Conservation (phyloP, 2,113 vertebrate genomes). For the Sapayoa aenigma region DNA sequence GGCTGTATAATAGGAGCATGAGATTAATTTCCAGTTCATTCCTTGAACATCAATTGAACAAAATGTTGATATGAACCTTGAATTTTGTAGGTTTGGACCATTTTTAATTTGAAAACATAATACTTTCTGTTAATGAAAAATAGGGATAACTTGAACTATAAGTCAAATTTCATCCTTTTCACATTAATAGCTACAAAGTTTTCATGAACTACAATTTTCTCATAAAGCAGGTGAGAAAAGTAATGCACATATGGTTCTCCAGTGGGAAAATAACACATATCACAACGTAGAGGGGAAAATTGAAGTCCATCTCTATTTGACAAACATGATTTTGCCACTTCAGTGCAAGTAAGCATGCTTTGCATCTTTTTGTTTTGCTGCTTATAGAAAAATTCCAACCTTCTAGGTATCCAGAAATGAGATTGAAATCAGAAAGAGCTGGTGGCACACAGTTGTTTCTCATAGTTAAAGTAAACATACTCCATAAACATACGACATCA, state of each 20-base stretch:
- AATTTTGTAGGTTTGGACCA: not conserved
- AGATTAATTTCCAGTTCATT: not conserved
- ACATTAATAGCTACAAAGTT: not conserved
- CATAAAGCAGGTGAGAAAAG: not conserved
- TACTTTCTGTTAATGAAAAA: not conserved
- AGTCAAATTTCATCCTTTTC: not conserved
- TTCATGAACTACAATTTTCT: not conserved
- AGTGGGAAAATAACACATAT: not conserved
- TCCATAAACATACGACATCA: not conserved
- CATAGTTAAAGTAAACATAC: not conserved
- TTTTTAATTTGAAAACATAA: constrained; percentile 21
- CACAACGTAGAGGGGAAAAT: not conserved
- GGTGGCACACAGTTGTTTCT: not conserved
- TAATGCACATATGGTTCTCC: not conserved
- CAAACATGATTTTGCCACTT: constrained; percentile 15
- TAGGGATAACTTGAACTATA: not conserved
- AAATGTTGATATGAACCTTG: not conserved
- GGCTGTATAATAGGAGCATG: not conserved
- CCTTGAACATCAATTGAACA: not conserved
- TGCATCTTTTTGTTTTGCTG: not conserved
- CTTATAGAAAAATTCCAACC: not conserved
- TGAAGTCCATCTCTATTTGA: constrained; percentile 13
- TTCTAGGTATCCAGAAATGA: not conserved
- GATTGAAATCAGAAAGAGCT: not conserved
- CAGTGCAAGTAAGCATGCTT: not conserved